phyloP scores from a whole-genome alignment of 2,797 vertebrate species.

The Masticophis lateralis region DNA sequence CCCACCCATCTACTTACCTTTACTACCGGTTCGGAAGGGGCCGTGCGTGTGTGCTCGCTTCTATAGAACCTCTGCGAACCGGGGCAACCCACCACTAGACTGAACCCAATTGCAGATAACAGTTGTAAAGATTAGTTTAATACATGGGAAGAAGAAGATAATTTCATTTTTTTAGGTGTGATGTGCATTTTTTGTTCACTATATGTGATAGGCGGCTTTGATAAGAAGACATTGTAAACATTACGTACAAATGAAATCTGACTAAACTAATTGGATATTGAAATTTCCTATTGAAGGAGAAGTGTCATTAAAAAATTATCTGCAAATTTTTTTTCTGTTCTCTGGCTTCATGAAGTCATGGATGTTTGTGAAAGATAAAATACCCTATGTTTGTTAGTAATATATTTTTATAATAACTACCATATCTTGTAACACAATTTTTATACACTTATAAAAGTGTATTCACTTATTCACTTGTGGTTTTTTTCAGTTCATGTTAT shows the following conservation, averaged over 20 bases:
- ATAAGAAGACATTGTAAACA: not conserved
- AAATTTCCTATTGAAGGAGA: not conserved
- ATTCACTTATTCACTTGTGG: not conserved
- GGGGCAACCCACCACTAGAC: too few species aligned
- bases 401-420: constrained; percentile 8
- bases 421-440: constrained; percentile 16
- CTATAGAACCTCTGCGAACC: too few species aligned
- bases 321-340: not conserved
- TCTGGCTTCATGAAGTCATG: not conserved
- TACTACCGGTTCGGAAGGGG: too few species aligned
- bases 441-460: not conserved
- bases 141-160: not conserved
- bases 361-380: constrained; percentile 20
- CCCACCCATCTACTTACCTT: too few species aligned
- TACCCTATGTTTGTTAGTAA: not conserved
- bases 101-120: not conserved
- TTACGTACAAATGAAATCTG: not conserved
- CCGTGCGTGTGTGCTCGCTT: too few species aligned
- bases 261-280: not conserved
- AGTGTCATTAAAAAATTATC: not conserved
- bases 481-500: constrained; percentile 14
- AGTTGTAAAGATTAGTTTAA: not conserved
- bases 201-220: not conserved
- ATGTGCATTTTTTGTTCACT: not conserved
- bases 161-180: not conserved